Evolutionary conservation across 1,140 invertebrate species (phyloP).

Genomic region (Tetramorium parvispinum): DNA sequence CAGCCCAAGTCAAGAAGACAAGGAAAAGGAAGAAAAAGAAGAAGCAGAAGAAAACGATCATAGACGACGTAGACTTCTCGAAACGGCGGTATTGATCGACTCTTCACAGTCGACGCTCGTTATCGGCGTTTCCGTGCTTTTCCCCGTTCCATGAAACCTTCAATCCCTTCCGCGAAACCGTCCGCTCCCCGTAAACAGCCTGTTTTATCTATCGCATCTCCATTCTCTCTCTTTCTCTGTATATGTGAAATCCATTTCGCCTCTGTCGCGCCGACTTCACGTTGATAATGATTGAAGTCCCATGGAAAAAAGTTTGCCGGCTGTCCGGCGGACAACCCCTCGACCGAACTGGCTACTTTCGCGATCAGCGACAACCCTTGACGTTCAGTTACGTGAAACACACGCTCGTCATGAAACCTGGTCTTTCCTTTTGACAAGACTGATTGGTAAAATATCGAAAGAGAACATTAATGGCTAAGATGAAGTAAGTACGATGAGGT

Average conservation of each 20-base stretch:
- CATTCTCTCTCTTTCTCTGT: not conserved
- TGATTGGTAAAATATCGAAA: not conserved
- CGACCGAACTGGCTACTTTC: slow-evolving; percentile 29
- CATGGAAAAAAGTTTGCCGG: slow-evolving; percentile 59
- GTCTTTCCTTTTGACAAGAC: not conserved
- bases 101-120: slow-evolving; percentile 68
- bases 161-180: slow-evolving; percentile 59
- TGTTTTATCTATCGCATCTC: slow-evolving; percentile 63
- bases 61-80: slow-evolving; percentile 41
- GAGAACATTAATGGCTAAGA: not conserved
- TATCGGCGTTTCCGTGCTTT: slow-evolving; percentile 70
- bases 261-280: slow-evolving; percentile 48
- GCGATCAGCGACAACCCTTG: slow-evolving; percentile 50
- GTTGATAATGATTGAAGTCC: slow-evolving; percentile 58
- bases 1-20: not conserved
- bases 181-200: slow-evolving; percentile 51
- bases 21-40: slow-evolving; percentile 43
- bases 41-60: slow-evolving; percentile 55
- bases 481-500: not conserved
- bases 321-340: not conserved
- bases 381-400: slow-evolving; percentile 37
- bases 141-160: slow-evolving; percentile 58
- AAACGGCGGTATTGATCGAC: slow-evolving; percentile 68
- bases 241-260: slow-evolving; percentile 56
- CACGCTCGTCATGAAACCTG: not conserved